phyloP scores from a whole-genome alignment of 2,888 invertebrate genomes.

The Harpalus rufipes region DNA sequence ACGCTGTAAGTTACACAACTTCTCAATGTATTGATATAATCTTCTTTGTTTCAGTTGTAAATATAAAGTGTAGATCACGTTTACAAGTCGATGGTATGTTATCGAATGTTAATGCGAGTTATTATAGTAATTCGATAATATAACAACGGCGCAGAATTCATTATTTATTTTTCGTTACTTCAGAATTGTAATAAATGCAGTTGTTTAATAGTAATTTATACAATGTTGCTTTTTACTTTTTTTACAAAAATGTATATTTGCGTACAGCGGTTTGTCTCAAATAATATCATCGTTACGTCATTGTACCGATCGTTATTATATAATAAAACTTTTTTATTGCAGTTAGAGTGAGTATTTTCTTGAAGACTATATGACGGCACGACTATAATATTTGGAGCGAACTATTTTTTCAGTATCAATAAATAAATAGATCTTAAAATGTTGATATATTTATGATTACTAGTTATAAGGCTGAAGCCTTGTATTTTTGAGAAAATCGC shows the following conservation, averaged over 20 bases:
- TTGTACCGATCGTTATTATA: neutral
- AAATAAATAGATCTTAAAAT: slow-evolving; percentile 38
- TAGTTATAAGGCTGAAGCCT: slow-evolving; percentile 35
- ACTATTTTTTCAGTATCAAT: slow-evolving; percentile 37
- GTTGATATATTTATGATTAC: slow-evolving; percentile 44
- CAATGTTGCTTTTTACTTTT: slow-evolving; percentile 8
- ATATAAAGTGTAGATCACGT: slow-evolving; percentile 44
- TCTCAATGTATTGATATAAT: slow-evolving; percentile 51
- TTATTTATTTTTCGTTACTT: slow-evolving; percentile 36
- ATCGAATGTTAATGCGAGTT: slow-evolving; percentile 22
- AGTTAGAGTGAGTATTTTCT: slow-evolving; percentile 25
- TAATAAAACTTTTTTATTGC: slow-evolving; percentile 19
- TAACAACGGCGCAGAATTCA: slow-evolving; percentile 16
- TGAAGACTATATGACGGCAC: slow-evolving; percentile 15
- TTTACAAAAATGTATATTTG: slow-evolving; percentile 27
- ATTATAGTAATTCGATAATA: slow-evolving; percentile 23
- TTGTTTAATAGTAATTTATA: slow-evolving; percentile 35
- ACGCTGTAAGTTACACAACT: slow-evolving; percentile 62
- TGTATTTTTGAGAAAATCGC: slow-evolving; percentile 25
- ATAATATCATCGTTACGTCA: slow-evolving; percentile 31
- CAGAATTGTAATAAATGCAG: slow-evolving; percentile 42
- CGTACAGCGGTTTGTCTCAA: slow-evolving; percentile 19
- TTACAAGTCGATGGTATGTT: neutral
- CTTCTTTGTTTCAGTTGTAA: slow-evolving; percentile 46
- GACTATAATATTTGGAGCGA: slow-evolving; percentile 34